Evolutionary conservation across 2,888 invertebrate genomes (phyloP).

Genomic region (Microplitis manilae): DNA sequence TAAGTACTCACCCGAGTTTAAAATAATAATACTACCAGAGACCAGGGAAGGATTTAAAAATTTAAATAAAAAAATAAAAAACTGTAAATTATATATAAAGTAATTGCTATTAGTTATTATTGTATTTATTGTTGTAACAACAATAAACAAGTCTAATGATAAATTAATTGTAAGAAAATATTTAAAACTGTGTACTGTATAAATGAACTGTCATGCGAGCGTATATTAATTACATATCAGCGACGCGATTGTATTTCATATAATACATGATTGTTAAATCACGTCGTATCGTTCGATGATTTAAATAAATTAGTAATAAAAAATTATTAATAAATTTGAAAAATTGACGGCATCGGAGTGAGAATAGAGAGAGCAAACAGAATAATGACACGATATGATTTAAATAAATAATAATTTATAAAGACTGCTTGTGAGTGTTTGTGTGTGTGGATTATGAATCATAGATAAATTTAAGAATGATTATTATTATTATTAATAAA

Average conservation of each 20-base stretch:
- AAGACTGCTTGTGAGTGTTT: slow-evolving; percentile 69
- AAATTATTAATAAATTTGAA: slow-evolving; percentile 26
- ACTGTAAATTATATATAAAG: not conserved
- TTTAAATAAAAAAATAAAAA: slow-evolving; percentile 5
- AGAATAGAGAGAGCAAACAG: slow-evolving; percentile 25
- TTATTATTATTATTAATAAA: slow-evolving; percentile 42
- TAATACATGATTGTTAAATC: not conserved
- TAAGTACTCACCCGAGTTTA: not conserved
- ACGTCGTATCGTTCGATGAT: slow-evolving; percentile 35
- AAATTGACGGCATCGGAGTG: slow-evolving; percentile 22
- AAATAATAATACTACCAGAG: not conserved
- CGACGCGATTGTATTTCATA: slow-evolving; percentile 38
- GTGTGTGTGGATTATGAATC: slow-evolving; percentile 65
- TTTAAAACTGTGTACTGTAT: slow-evolving; percentile 1
- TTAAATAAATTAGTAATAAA: slow-evolving; percentile 24
- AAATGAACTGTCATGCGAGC: slow-evolving; percentile 17
- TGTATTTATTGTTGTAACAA: too few species aligned
- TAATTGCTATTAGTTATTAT: not conserved
- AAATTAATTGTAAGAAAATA: slow-evolving; percentile 8
- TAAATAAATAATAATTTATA: slow-evolving; percentile 63
- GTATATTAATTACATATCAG: slow-evolving; percentile 49
- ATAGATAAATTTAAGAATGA: slow-evolving; percentile 54
- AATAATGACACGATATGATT: slow-evolving; percentile 26
- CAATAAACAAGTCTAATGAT: not conserved
- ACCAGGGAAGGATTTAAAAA: not conserved